Base-by-base conservation (phyloP, 2,113 vertebrate species). In the Ginglymostoma cirratum region DNA sequence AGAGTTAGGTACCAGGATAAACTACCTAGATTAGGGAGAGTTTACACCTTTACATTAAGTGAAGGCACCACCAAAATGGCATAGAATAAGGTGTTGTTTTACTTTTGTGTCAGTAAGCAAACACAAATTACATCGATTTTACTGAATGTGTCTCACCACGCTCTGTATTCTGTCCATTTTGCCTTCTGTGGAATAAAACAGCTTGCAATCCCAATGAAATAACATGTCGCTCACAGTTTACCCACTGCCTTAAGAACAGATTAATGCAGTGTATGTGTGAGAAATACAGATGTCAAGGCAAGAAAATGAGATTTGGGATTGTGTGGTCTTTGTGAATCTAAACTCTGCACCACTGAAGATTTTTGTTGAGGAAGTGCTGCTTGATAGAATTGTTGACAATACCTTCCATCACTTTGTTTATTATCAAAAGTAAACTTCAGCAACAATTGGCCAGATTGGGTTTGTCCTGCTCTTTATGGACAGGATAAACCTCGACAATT, bases 151-250 rank as follows among this genome's bases (percentile, higher is more conserved):
- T 89, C 52, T 55, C 86, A 86, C 48, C 45, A 15, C 24, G 61
- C 86, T 61, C 86, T 55, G 52, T 55, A 27, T 89, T 89, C 86
- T 89, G 86, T 89, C 55, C 17, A 12, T 55, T 89, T 89, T 89
- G 48, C 86, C 48, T 85, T 48, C 42, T 55, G 48, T 89, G 86
- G 86, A 89, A 89, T 61, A 89, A 89, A 89, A 27, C 52, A 89
- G 30, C 27, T 48, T 89, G 34, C 12, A 89, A 89, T 55, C 24
- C 30, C 8, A 89, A 89, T 27, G 10, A 55, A 89, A n/a, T 8
- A 45, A 45, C 42, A 48, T 27, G 27, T 61, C 14, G 48, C 27
- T 12, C 52, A 87, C 6, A 52, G 23, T 48, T 24, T 52, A 87
- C 85, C 52, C 23, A 17, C 85, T 89, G 86, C 45, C 85, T 87